Conservation (phyloP, 2,888 invertebrate genomes). For the Apoda limacodes region DNA sequence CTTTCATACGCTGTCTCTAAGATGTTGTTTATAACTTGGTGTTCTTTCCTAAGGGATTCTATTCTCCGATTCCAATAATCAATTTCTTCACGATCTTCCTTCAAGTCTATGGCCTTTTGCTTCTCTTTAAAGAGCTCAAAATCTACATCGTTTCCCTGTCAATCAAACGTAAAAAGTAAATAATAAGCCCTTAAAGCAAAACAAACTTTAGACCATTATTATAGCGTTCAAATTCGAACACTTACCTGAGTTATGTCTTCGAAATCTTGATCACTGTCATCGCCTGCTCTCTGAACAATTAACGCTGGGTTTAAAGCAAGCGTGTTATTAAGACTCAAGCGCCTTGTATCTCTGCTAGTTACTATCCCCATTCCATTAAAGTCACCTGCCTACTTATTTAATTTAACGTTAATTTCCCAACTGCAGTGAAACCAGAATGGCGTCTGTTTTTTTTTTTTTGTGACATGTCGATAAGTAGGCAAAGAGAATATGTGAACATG, state of each 20-base stretch:
- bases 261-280: slow-evolving; percentile 38
- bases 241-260: too few species aligned
- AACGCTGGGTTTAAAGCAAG: slow-evolving; percentile 38
- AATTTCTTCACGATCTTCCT: slow-evolving; percentile 31
- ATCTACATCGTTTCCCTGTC: slow-evolving; percentile 32
- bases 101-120: slow-evolving; percentile 23
- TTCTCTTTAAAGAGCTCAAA: slow-evolving; percentile 28
- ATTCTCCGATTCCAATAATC: slow-evolving; percentile 54
- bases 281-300: slow-evolving; percentile 35
- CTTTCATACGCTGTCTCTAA: slow-evolving; percentile 51
- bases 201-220: not conserved
- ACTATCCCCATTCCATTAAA: slow-evolving; percentile 43
- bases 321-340: slow-evolving; percentile 54
- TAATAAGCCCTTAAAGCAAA: slow-evolving; percentile 1
- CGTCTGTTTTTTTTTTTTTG: too few species aligned
- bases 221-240: too few species aligned
- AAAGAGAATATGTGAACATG: too few species aligned
- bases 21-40: slow-evolving; percentile 50
- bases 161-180: slow-evolving; percentile 5
- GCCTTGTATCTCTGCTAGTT: slow-evolving; percentile 43
- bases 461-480: too few species aligned
- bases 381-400: too few species aligned
- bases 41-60: slow-evolving; percentile 48
- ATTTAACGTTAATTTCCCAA: too few species aligned
- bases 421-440: too few species aligned